These are phyloP conservation scores for Caenorhabditis auriculariae DNA, from an alignment of 2,888 invertebrate species.

Conservation along the genomic window DNA sequence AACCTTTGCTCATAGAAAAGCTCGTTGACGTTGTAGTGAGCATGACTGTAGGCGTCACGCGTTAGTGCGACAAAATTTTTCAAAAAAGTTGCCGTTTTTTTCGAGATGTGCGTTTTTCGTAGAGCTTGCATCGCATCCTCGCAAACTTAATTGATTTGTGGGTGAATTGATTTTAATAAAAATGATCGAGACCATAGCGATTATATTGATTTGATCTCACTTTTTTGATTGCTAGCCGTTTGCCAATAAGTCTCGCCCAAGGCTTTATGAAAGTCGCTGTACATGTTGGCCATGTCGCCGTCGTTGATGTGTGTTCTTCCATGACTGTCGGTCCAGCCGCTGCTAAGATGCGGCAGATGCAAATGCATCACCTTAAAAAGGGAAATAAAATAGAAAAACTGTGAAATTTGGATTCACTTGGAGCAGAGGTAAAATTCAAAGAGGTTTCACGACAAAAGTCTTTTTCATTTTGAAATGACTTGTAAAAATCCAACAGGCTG, in stretches of 20 bases:
- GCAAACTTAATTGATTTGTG: conserved; percentile 4
- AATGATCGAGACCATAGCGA: background rate
- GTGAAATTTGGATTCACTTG: too few relatives aligned
- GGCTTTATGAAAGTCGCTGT: conserved; percentile 6
- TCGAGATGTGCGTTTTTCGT: conserved; percentile 10
- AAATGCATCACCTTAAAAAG: background rate
- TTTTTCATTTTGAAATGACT: too few relatives aligned
- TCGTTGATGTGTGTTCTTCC: conserved; percentile 6
- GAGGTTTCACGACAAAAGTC: too few relatives aligned
- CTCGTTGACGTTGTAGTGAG: conserved; percentile 12
- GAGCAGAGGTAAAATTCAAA: too few relatives aligned
- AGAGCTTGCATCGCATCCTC: conserved; percentile 14
- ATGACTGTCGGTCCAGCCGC: background rate
- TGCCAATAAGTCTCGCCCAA: conserved; percentile 12
- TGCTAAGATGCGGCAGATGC: conserved; percentile 5
- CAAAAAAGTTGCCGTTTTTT: conserved; percentile 10
- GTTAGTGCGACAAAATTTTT: conserved; percentile 8
- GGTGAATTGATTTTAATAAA: background rate
- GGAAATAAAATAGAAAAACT: too few relatives aligned
- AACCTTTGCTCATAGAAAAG: conserved; percentile 18
- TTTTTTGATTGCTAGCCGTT: conserved; percentile 9
- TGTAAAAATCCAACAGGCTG: too few relatives aligned
- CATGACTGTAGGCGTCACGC: conserved; percentile 17
- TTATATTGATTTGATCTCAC: conserved; percentile 1
- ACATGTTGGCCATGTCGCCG: conserved; percentile 11